phyloP scores from a whole-genome alignment of 2,113 vertebrate species.

The Etheostoma spectabile region DNA sequence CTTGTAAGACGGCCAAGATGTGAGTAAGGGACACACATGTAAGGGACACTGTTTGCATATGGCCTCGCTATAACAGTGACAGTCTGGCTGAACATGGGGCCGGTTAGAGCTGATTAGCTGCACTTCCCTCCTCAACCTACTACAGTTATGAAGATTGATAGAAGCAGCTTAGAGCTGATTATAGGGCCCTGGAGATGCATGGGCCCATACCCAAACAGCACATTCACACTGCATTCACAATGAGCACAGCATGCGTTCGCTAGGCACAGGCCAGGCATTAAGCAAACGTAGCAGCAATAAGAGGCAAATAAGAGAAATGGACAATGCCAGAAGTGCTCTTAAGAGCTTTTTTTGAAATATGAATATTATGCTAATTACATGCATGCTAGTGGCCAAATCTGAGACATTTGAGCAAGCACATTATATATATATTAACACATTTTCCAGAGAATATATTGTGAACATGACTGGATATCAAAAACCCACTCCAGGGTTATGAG shows the following conservation, averaged over 20 bases:
- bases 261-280: slow-evolving; percentile 72
- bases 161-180: slow-evolving; percentile 83
- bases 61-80: slow-evolving; percentile 69
- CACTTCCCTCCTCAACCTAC: slow-evolving; percentile 76
- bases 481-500: slow-evolving; percentile 67
- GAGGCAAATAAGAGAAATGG: slow-evolving; percentile 79
- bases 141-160: slow-evolving; percentile 85
- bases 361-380: slow-evolving; percentile 84
- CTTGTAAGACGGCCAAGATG: slow-evolving; percentile 48
- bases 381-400: slow-evolving; percentile 78
- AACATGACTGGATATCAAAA: slow-evolving; percentile 71
- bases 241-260: slow-evolving; percentile 73
- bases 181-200: slow-evolving; percentile 80
- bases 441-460: slow-evolving; percentile 75
- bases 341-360: slow-evolving; percentile 77
- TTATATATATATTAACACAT: slow-evolving; percentile 80
- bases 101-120: slow-evolving; percentile 81
- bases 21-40: slow-evolving; percentile 48
- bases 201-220: slow-evolving; percentile 77
- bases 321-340: slow-evolving; percentile 79
- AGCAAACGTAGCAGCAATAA: slow-evolving; percentile 72
- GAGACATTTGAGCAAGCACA: slow-evolving; percentile 71
- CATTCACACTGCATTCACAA: slow-evolving; percentile 78
- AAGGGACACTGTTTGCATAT: slow-evolving; percentile 70
- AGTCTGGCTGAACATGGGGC: slow-evolving; percentile 75